Percentiles rank a stretch among this genome's conserved stretches.
Evolutionary conservation across 2,888 invertebrate species (phyloP).

Genomic region (Trachelus stipa): DNA sequence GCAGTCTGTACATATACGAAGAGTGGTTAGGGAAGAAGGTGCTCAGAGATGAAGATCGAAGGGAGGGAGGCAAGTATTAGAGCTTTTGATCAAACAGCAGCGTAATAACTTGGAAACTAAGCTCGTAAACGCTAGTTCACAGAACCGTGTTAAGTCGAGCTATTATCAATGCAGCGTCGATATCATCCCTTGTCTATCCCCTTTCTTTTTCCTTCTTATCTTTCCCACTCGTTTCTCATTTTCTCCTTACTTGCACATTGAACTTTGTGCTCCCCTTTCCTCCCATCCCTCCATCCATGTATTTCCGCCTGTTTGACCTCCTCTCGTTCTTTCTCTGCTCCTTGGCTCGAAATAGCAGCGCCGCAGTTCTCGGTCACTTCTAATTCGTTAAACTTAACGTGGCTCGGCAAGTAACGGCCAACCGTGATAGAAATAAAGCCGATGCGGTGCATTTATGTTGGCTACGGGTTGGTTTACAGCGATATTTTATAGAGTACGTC

Average conservation of each 20-base stretch:
- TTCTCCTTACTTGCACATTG: not conserved
- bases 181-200: not conserved
- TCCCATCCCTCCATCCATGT: not conserved
- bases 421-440: constrained; percentile 5
- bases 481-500: constrained; percentile 6
- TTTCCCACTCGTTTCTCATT: constrained; percentile 8
- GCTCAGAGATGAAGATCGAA: not conserved
- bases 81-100: constrained; percentile 50
- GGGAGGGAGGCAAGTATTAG: constrained; percentile 36
- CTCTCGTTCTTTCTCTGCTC: constrained; percentile 8
- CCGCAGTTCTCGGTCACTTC: not conserved
- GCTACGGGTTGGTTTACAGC: not conserved
- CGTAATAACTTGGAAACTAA: constrained; percentile 51
- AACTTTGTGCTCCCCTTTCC: not conserved
- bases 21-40: not conserved
- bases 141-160: not conserved
- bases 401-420: not conserved
- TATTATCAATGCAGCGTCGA: not conserved
- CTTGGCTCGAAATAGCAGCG: not conserved
- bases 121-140: constrained; percentile 37
- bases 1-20: not conserved
- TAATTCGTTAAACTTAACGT: not conserved
- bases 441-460: not conserved
- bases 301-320: not conserved
- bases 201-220: not conserved